Evolutionary conservation across 2,888 invertebrate species (phyloP), one percentile per base, ranked within the genome.

Genomic region (Plagiodera versicolora): DNA sequence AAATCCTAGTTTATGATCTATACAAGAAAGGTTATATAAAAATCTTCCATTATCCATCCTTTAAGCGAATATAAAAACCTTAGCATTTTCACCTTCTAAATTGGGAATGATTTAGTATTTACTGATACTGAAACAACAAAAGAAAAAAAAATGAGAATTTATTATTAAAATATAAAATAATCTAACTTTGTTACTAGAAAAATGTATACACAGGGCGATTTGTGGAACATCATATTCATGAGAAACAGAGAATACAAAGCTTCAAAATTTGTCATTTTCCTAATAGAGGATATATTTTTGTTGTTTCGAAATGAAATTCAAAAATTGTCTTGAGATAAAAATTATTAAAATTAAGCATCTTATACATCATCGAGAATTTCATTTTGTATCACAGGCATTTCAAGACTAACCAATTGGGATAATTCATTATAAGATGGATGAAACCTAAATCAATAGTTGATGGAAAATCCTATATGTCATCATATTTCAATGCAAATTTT

Each of bases 311-410:
- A 53, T 20, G n/a, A 24, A 24, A 24, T 5, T 50, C 52, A 49
- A 30, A 52, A 35, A 17, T 55, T 49, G 17, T 17, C 35, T 19
- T 20, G 45, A 19, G 18, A 45, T 1, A 45, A 35, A 45, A 44
- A 57, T 46, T 49, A 44, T 51, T 55, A 35, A 58, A 50, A 39
- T 39, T 39, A 39, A 39, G 14, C n/a, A 39, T 39, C 3, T 46
- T 45, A 53, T 49, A 51, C 16, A 10, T 28, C 28, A 60, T 64
- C 57, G 62, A 69, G 59, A 61, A 46, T 57, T 64, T 63, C 16
- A 65, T 70, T 74, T 72, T 68, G 68, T 77, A 77, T 77, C 77
- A 77, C 77, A 77, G 77, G 75, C 77, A 74, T 68, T 76, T 76
- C 75, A 76, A 77, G 76, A 74, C 75, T 69, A 74, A 73, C 71